phyloP scores from a whole-genome alignment of 2,888 invertebrate species.

The Meloe dianella region DNA sequence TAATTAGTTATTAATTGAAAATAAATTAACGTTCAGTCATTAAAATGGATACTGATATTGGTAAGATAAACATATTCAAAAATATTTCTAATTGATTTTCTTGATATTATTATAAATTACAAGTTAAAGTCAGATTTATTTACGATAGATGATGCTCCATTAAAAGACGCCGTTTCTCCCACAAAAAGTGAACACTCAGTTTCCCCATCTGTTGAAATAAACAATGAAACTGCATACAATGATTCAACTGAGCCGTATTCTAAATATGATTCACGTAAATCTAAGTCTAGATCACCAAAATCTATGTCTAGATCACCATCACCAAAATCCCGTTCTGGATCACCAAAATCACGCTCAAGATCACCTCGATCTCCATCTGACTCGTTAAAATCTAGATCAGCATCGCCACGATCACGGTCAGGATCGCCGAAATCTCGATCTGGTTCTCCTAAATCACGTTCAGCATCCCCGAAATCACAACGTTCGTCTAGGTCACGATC shows the following conservation, averaged over 20 bases:
- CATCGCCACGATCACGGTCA: no score
- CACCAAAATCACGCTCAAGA: constrained; percentile 51
- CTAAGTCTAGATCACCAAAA: constrained; percentile 51
- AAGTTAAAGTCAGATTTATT: constrained; percentile 12
- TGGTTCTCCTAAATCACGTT: no score
- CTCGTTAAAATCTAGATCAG: constrained; percentile 40
- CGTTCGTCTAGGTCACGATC: no score
- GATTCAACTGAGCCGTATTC: constrained; percentile 18
- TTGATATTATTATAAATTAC: background rate
- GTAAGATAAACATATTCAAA: background rate
- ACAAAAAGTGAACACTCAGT: constrained; percentile 37
- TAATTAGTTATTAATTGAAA: background rate
- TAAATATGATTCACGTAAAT: constrained; percentile 37
- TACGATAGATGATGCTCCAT: constrained; percentile 32
- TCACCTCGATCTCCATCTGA: constrained; percentile 51
- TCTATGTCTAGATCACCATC: constrained; percentile 47
- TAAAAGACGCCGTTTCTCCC: constrained; percentile 32
- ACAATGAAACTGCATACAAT: constrained; percentile 35
- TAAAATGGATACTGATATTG: background rate
- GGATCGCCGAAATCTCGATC: no score
- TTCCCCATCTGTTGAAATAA: constrained; percentile 45
- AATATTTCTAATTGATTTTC: background rate
- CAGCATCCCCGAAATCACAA: no score
- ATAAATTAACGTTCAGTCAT: background rate
- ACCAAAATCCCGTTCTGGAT: constrained; percentile 51